Base-by-base conservation (phyloP, 2,113 vertebrate genomes). In the Alethe diademata region DNA sequence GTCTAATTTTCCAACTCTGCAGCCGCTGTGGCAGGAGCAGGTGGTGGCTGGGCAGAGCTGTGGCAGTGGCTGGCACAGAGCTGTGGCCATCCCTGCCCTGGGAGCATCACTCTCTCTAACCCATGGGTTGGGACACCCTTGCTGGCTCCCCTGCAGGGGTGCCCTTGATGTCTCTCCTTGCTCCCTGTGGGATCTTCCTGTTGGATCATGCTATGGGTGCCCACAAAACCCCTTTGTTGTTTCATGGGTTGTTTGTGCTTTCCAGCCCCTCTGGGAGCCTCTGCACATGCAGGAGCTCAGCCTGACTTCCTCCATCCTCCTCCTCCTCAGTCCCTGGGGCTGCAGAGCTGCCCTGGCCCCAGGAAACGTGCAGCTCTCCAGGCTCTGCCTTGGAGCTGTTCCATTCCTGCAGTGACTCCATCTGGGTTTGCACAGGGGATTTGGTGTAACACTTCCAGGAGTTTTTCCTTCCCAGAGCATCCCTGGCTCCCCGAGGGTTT, bases 401-500 rank as follows among this genome's bases (percentile, higher is more conserved):
- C 19, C 19, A 4, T 40, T 75, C 31, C 80, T 80, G 45, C 45
- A 80, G 53, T 8, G 36, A 19, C 42, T 25, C 31, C 35, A 6
- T 1, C 67, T 65, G 64, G 29, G 3, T 20, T 67, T 60, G 43
- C 75, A 26, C 22, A 0, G 28, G 16, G 53, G 54, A 38, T 26
- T 35, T 53, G n/a, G 10, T 36, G 6, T 2, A 66, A 66, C 43
- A 8, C 47, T 76, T 47, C 11, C 19, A 7, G 17, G 25, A 31
- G 40, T 0, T 53, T 35, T 53, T 45, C 38, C 80, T 71, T 81
- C 85, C 45, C 74, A 22, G 66, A 91, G 57, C 66, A 64, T 64
- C 53, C 38, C 35, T 2, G 2, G 25, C 15, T 74, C 61, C 50
- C 80, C 0, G 0, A 12, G 42, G 38, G 26, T n/a, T 94, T 79